These are phyloP conservation scores for Eilema caniola DNA, from an alignment of 2,888 invertebrate genomes.

Conservation along the genomic window DNA sequence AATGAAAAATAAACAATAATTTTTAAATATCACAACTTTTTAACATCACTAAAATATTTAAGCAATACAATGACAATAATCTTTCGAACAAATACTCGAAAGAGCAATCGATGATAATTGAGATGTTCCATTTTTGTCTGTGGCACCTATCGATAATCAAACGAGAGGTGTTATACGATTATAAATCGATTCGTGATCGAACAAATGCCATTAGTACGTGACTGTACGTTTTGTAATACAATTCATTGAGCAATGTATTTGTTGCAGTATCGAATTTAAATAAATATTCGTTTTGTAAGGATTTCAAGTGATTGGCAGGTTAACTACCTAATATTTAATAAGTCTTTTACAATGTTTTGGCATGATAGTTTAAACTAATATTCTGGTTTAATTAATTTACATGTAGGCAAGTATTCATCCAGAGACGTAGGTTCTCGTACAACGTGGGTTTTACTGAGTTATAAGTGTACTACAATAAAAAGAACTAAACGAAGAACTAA, in stretches of 20 bases:
- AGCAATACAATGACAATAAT: constrained; percentile 26
- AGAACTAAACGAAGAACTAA: no score
- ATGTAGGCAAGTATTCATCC: no score
- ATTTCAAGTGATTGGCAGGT: constrained; percentile 19
- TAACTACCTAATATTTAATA: not conserved
- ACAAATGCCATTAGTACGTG: constrained; percentile 64
- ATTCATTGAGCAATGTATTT: constrained; percentile 55
- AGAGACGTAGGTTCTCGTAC: no score
- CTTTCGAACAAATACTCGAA: constrained; percentile 28
- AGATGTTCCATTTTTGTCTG: constrained; percentile 50
- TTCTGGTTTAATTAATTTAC: not conserved
- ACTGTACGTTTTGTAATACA: constrained; percentile 58
- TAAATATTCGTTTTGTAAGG: constrained; percentile 36
- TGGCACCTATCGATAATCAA: constrained; percentile 44
- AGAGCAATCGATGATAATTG: constrained; percentile 38
- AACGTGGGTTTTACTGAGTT: no score
- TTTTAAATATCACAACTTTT: constrained; percentile 21
- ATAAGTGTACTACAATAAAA: no score
- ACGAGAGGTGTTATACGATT: constrained; percentile 47
- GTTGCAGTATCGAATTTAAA: constrained; percentile 52
- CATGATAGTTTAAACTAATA: not conserved
- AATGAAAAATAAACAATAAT: no score
- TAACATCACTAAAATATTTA: constrained; percentile 14
- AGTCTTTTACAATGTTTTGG: not conserved
- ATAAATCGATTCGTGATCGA: constrained; percentile 56